Percentiles rank a stretch among this genome's conserved stretches.
These are phyloP conservation scores for Venturia canescens DNA, from an alignment of 1,140 invertebrate genomes.

Conservation along the genomic window DNA sequence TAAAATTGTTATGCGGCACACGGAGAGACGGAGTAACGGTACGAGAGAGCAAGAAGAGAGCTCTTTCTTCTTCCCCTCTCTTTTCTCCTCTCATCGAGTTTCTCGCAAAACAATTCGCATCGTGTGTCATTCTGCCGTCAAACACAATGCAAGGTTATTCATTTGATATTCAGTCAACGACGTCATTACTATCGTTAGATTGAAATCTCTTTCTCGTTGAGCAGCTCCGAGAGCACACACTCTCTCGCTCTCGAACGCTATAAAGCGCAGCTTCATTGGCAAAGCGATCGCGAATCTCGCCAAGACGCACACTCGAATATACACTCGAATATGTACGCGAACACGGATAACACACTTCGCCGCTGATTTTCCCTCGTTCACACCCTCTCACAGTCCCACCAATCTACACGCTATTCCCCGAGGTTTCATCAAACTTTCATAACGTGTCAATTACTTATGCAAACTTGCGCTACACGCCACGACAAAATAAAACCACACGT, in stretches of 20 bases:
- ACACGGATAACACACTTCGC: constrained; percentile 55
- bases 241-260: constrained; percentile 3
- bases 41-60: constrained; percentile 49
- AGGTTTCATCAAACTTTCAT: constrained; percentile 50
- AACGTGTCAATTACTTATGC: constrained; percentile 64
- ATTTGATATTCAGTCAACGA: constrained; percentile 74
- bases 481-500: background rate
- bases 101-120: constrained; percentile 62
- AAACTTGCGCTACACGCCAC: constrained; percentile 39
- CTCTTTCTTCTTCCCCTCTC: constrained; percentile 57
- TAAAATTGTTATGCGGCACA: constrained; percentile 72
- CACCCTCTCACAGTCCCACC: constrained; percentile 33
- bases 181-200: constrained; percentile 75
- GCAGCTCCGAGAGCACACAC: constrained; percentile 53
- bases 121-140: constrained; percentile 74
- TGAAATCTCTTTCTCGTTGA: constrained; percentile 70
- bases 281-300: constrained; percentile 58
- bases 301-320: background rate
- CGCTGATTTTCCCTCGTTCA: constrained; percentile 46
- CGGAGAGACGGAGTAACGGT: constrained; percentile 72
- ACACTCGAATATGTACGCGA: background rate
- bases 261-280: constrained; percentile 65
- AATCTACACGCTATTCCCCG: constrained; percentile 58
- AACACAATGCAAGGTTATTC: constrained; percentile 75
- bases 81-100: constrained; percentile 47